These are phyloP conservation scores for Eunapius fragilis DNA, from an alignment of 37 sponge, comb jelly and placozoan genomes.

Conservation along the genomic window DNA sequence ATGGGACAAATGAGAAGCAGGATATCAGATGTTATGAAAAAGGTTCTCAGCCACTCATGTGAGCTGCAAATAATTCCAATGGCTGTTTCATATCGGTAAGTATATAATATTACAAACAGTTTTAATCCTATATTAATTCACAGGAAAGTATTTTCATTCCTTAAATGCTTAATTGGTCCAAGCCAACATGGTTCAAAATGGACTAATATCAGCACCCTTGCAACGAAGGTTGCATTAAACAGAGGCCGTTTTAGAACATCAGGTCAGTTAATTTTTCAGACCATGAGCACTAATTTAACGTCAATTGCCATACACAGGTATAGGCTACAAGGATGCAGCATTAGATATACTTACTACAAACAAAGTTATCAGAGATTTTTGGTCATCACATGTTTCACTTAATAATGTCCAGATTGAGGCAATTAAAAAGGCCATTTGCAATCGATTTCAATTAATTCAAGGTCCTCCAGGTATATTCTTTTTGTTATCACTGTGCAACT, in stretches of 20 bases:
- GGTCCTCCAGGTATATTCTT: conserved; percentile 49
- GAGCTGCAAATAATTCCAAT: conserved; percentile 28
- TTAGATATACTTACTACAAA: neutral
- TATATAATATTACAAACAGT: neutral
- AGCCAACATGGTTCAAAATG: too few species aligned
- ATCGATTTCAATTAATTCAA: conserved; percentile 39
- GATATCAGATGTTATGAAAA: conserved; percentile 15
- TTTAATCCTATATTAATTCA: neutral
- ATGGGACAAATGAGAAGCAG: neutral
- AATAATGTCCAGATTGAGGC: conserved; percentile 14
- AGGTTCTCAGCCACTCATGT: neutral
- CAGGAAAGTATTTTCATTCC: too few species aligned
- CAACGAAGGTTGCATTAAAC: too few species aligned
- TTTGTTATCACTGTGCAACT: neutral
- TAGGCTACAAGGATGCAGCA: neutral
- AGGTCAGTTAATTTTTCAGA: too few species aligned
- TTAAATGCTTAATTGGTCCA: too few species aligned
- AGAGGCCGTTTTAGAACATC: too few species aligned
- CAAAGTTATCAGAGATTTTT: neutral
- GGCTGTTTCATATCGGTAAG: conserved; percentile 20
- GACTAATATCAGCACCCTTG: too few species aligned
- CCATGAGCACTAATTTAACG: too few species aligned
- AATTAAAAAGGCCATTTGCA: conserved; percentile 6
- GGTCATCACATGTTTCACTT: neutral
- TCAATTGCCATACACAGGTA: too few species aligned